Evolutionary conservation across 2,797 vertebrate species (phyloP), one percentile per base, ranked within the genome.

Genomic region (Balearica regulorum): DNA sequence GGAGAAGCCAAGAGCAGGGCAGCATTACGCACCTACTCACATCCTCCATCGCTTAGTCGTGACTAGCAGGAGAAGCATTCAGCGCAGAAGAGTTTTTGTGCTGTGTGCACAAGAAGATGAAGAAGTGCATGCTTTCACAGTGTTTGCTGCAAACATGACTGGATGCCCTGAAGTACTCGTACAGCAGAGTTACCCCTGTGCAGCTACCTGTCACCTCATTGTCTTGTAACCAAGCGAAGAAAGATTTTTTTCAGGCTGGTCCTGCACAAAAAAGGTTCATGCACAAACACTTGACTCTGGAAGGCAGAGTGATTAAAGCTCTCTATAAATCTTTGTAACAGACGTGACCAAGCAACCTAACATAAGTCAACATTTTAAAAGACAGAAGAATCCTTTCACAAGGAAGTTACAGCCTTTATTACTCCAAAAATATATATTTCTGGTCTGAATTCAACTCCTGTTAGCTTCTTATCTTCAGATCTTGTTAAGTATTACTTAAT

Each of bases 71-170:
- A 58, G 43, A 22, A 78, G n/a, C 11, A 11, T 11, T 44, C 17
- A 17, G 20, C 3, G 16, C 39, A 55, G 19, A 29, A 58, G 19
- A 29, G 8, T 11, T 58, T 31, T 15, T 28, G 51, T 13, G 11
- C 31, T 15, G 26, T 0, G 0, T 9, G 35, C 60, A 62, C 0
- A 1, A 76, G 35, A 29, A 25, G 10, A 1, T 60, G 46, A 28
- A 65, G 46, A 21, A 54, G 28, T 16, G 2, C 21, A 11, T 7
- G 13, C 28, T 58, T 69, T 28, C 28, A 35, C 18, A 21, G 5
- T 1, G 3, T 13, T 31, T 31, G 28, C 62, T 73, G 66, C 86
- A 37, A 78, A 43, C 9, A 13, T 2, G 11, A 49, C 22, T 11
- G 31, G 49, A 57, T 16, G 26, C 5, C 66, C 55, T 37, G 15